Evolutionary conservation across 2,113 vertebrate genomes (phyloP).

Genomic region (Orcinus orca): DNA sequence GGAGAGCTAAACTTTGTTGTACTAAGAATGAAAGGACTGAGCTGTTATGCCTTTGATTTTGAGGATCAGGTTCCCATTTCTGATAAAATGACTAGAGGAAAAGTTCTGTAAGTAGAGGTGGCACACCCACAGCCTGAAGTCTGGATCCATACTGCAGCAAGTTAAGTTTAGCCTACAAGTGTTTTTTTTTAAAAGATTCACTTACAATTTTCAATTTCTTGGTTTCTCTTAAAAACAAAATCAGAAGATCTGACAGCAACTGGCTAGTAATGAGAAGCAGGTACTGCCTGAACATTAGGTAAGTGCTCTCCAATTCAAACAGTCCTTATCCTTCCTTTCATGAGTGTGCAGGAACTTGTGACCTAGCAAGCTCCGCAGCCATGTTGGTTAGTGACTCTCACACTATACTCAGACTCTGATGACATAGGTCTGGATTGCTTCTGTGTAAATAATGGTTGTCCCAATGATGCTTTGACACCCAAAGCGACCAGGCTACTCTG

Average conservation of each 20-base stretch:
- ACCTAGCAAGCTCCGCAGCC: background rate
- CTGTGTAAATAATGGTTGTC: background rate
- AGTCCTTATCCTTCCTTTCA: background rate
- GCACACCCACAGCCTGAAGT: background rate
- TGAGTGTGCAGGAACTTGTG: background rate
- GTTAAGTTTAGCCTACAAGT: background rate
- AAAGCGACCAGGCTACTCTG: background rate
- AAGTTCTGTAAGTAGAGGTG: background rate
- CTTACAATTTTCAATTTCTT: background rate
- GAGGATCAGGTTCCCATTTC: background rate
- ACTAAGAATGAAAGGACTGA: background rate
- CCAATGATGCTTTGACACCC: background rate
- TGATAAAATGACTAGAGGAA: background rate
- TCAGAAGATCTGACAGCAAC: background rate
- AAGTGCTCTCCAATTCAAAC: background rate
- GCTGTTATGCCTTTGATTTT: background rate
- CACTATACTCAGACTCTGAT: no score
- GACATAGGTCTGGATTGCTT: background rate
- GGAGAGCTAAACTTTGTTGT: background rate
- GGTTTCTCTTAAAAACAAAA: conserved; percentile 22
- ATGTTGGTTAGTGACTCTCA: background rate
- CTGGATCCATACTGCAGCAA: background rate
- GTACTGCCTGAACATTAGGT: background rate
- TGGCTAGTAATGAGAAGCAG: background rate
- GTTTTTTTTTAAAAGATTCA: background rate